phyloP scores from a whole-genome alignment of 2,888 invertebrate species.

The Diarsia rubi region DNA sequence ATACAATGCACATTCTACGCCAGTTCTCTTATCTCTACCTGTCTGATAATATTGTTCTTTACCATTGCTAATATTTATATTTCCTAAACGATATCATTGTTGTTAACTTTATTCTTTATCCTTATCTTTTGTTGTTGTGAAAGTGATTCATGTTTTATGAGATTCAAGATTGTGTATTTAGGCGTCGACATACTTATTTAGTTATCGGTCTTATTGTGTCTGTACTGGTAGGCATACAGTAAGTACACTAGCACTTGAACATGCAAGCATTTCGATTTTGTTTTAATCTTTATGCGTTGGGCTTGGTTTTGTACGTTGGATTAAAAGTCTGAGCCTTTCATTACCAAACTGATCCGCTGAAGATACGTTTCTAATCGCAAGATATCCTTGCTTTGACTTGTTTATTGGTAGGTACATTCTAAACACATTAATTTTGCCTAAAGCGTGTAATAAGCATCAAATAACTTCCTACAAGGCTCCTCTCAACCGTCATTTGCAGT shows the following conservation, averaged over 20 bases:
- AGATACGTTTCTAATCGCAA: neutral
- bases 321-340: conserved; percentile 2
- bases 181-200: conserved; percentile 37
- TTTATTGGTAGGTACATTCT: neutral
- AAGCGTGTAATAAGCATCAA: too few relatives aligned
- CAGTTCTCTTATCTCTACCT: conserved; percentile 41
- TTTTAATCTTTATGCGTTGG: neutral
- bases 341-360: neutral
- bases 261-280: conserved; percentile 9
- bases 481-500: neutral
- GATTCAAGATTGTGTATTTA: conserved; percentile 25
- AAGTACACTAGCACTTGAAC: conserved; percentile 19
- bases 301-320: neutral
- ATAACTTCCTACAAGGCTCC: neutral
- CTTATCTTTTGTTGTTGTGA: conserved; percentile 31
- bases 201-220: conserved; percentile 32
- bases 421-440: too few relatives aligned
- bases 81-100: conserved; percentile 53
- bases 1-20: conserved; percentile 50
- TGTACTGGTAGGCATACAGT: conserved; percentile 19
- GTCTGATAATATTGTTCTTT: conserved; percentile 62
- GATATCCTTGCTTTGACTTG: neutral
- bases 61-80: conserved; percentile 51
- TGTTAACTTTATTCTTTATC: conserved; percentile 42
- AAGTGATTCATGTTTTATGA: conserved; percentile 42